Base-by-base conservation (phyloP, 92 coral and sea anemone species). In the Porites divaricata region DNA sequence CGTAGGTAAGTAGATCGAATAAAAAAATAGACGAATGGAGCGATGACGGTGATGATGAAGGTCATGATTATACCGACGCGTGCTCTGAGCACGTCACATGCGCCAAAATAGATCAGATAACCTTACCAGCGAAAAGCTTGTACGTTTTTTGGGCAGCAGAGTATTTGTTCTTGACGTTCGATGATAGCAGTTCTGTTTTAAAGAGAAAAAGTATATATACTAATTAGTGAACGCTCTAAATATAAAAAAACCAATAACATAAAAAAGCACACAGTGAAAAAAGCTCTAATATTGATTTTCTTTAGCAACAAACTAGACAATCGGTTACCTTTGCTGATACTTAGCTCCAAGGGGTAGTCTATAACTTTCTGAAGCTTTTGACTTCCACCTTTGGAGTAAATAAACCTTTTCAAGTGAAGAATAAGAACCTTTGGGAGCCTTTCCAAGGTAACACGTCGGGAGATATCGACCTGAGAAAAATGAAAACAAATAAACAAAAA, bases 391-490 rank as follows among this genome's bases (percentile, higher is more conserved):
- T 93, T 95, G 81, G 92, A 90, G 87, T 95, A 91, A 61, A 97
- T 94, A 89, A 97, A 97, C 64, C 99, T 86, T 85, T 97, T 97
- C 49, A 97, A 86, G 80, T 97, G 99, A 16, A 97, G 88, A 50
- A 97, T 91, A 15, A 97, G 91, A 53, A 97, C 91, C 78, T 91
- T 86, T 52, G 99, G 99, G 59, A 95, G 90, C 15, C 91, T 82
- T 67, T 97, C 99, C 65, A 97, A 85, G 5, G 98, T 93, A 78
- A 93, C 90, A 20, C 96, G 96, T 28, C 96, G 92, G 17, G 97
- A 97, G 19, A 95, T 91, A 67, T 97, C 99, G 75, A 97, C 91
- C 93, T 95, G 79, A 19, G 72, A 56, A 35, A 2, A 35, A 75
- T n/a, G 6, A 5, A 58, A 8, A 6, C 24, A 53, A 22, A 21